These are phyloP conservation scores for Spodoptera litura DNA, from an alignment of 1,140 invertebrate species.

Conservation along the genomic window DNA sequence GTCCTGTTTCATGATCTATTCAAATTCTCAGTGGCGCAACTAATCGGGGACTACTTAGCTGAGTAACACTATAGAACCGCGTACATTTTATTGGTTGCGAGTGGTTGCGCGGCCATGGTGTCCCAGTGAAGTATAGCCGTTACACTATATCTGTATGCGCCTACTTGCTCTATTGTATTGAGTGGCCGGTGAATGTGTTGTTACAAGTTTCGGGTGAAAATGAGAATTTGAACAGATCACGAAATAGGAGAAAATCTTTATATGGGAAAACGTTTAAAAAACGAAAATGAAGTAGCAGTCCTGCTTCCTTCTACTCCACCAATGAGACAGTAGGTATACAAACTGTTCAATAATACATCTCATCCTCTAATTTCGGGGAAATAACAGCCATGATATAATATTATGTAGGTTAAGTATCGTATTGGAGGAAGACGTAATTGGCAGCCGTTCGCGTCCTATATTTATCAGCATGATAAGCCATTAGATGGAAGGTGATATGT, in stretches of 20 bases:
- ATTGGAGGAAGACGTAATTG: constrained; percentile 5
- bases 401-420: constrained; percentile 10
- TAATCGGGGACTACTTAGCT: no score
- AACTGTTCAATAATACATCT: neutral
- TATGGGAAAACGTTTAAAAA: no score
- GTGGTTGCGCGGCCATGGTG: no score
- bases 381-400: neutral
- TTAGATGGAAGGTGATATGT: constrained; percentile 52
- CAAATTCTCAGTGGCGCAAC: no score
- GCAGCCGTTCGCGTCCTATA: constrained; percentile 53
- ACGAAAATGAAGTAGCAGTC: no score
- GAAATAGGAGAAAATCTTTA: no score
- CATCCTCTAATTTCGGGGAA: neutral
- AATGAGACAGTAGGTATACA: no score
- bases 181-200: neutral
- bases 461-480: constrained; percentile 56
- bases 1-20: no score
- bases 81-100: no score
- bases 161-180: neutral
- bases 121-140: no score
- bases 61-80: no score
- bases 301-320: no score
- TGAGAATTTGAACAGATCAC: neutral
- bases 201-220: neutral
- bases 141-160: constrained; percentile 7